Evolutionary conservation across 2,888 invertebrate genomes (phyloP).

Genomic region (Xylophagus ater): DNA sequence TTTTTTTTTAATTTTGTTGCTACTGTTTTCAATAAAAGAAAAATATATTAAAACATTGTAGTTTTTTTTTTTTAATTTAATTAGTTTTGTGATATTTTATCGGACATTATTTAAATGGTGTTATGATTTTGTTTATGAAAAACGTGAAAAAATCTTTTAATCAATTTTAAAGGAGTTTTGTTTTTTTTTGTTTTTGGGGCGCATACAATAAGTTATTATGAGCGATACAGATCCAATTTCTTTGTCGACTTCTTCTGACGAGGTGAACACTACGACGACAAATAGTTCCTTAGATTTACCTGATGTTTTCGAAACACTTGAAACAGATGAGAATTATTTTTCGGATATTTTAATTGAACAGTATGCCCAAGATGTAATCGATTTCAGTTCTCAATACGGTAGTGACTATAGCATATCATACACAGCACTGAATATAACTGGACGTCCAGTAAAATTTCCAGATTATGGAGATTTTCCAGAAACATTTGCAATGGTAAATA

Average conservation of each 20-base stretch:
- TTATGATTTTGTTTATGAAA: too few species aligned
- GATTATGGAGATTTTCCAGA: constrained; percentile 85
- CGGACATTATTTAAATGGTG: too few species aligned
- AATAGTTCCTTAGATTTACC: constrained; percentile 14
- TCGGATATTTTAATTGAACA: constrained; percentile 46
- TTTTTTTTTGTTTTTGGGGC: too few species aligned
- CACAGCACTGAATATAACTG: constrained; percentile 74
- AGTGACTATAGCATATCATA: constrained; percentile 78
- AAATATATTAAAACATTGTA: too few species aligned
- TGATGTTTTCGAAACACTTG: constrained; percentile 15
- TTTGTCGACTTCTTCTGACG: constrained; percentile 1
- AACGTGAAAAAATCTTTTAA: too few species aligned
- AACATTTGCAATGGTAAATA: constrained; percentile 75
- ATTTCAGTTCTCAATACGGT: constrained; percentile 86
- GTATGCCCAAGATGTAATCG: constrained; percentile 64
- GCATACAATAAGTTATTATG: constrained; percentile 3
- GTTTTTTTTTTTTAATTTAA: too few species aligned
- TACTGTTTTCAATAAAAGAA: too few species aligned
- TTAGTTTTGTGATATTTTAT: too few species aligned
- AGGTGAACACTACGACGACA: constrained; percentile 2
- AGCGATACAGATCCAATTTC: constrained; percentile 5
- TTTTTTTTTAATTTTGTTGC: too few species aligned
- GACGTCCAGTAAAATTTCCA: constrained; percentile 75
- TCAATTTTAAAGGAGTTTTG: too few species aligned
- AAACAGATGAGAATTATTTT: constrained; percentile 15